Percentiles rank a stretch among this genome's conserved stretches.
These are phyloP conservation scores for Lacerta viridis DNA, from an alignment of 2,797 vertebrate genomes.

Conservation along the genomic window DNA sequence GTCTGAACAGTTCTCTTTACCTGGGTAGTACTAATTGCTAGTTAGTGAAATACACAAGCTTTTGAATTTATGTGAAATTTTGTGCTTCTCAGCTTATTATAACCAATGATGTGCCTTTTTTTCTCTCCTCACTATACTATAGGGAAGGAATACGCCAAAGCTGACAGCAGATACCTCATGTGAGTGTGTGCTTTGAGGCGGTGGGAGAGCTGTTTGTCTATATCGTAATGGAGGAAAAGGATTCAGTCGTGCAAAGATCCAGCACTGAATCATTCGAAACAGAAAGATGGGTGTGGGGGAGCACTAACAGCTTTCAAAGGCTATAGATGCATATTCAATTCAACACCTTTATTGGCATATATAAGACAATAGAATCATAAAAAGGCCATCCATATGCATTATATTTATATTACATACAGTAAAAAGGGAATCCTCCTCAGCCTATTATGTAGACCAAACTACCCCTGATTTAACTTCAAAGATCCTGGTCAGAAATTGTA, in stretches of 20 bases:
- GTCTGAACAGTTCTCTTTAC: not conserved
- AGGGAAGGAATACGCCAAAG: slow-evolving; percentile 95
- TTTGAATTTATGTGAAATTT: not conserved
- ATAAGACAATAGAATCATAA: too few species aligned
- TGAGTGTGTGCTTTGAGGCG: slow-evolving; percentile 76
- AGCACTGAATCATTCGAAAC: not conserved
- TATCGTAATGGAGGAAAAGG: not conserved
- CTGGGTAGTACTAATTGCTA: not conserved
- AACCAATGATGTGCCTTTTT: not conserved
- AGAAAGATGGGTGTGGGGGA: not conserved
- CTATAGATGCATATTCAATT: not conserved
- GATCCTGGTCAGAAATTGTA: too few species aligned
- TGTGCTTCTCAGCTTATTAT: not conserved
- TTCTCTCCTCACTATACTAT: slow-evolving; percentile 44
- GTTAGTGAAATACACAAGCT: not conserved
- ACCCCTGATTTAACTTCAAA: too few species aligned
- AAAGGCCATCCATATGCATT: too few species aligned
- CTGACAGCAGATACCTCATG: slow-evolving; percentile 92
- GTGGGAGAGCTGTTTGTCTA: not conserved
- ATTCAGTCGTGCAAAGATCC: not conserved
- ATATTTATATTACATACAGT: too few species aligned
- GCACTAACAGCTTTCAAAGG: not conserved
- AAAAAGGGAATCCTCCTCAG: too few species aligned
- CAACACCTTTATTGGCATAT: too few species aligned
- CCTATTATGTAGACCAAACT: too few species aligned